A percentile compares a stretch with the other conserved stretches of the same genome.
Evolutionary conservation across 2,113 vertebrate genomes (phyloP).

Genomic region (Calyptomena viridis): DNA sequence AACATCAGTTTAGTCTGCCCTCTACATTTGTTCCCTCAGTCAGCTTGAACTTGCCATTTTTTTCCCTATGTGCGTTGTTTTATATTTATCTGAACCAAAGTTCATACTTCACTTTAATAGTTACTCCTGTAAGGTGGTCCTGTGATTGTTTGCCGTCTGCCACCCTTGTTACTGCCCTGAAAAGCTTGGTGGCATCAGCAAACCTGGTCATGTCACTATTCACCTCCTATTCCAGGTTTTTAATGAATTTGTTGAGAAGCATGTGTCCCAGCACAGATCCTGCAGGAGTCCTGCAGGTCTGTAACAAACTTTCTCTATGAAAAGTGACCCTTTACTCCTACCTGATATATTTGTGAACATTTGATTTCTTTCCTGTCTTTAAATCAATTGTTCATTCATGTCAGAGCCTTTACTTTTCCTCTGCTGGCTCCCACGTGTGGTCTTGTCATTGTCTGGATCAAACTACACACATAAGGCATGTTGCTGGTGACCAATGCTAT

Average conservation of each 20-base stretch:
- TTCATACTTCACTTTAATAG: neutral
- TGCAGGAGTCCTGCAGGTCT: conserved; percentile 60
- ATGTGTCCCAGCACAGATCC: conserved; percentile 50
- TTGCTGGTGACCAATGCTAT: neutral
- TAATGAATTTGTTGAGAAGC: conserved; percentile 56
- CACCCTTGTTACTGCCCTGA: neutral
- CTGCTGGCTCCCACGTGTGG: neutral
- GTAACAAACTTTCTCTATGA: conserved; percentile 41
- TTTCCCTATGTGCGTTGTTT: neutral
- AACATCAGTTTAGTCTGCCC: neutral
- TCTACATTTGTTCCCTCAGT: neutral
- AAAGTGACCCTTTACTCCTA: neutral
- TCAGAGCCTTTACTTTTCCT: neutral
- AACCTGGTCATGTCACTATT: conserved; percentile 9
- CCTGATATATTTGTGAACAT: neutral
- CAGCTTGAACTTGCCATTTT: neutral
- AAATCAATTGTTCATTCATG: neutral
- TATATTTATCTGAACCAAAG: neutral
- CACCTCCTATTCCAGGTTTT: conserved; percentile 54
- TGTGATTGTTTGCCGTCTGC: neutral
- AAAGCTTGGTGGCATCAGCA: conserved; percentile 12
- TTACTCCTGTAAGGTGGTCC: neutral
- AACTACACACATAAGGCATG: neutral
- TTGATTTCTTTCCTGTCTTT: neutral
- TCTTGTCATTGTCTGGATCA: neutral